Conservation (phyloP, 37 sponge, comb jelly and placozoan genomes). For the Aplysina aerophoba region DNA sequence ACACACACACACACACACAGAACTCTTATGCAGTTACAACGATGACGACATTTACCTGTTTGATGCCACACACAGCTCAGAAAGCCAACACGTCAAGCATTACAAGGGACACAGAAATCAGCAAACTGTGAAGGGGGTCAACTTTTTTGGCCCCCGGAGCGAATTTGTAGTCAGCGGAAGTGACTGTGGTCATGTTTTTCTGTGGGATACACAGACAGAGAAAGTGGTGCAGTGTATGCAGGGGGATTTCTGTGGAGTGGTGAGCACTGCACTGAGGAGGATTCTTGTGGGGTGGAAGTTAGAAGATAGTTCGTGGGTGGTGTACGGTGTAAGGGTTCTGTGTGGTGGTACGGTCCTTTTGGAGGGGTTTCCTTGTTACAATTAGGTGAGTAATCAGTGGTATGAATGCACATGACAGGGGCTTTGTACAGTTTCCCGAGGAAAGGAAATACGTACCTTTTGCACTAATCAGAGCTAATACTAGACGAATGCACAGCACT, state of each 20-base stretch:
- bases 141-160: constrained; percentile 89
- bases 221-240: constrained; percentile 84
- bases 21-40: constrained; percentile 92
- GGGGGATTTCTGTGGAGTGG: constrained; percentile 89
- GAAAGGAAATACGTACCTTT: too few species aligned
- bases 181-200: constrained; percentile 96
- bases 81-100: constrained; percentile 54
- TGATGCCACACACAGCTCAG: constrained; percentile 73
- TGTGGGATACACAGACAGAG: constrained; percentile 90
- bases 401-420: too few species aligned
- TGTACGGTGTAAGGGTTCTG: too few species aligned
- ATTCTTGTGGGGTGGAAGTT: too few species aligned
- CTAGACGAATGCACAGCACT: too few species aligned
- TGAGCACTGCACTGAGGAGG: too few species aligned
- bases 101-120: constrained; percentile 91
- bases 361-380: too few species aligned
- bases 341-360: too few species aligned
- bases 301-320: too few species aligned
- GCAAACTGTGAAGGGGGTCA: constrained; percentile 94
- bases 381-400: too few species aligned
- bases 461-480: too few species aligned
- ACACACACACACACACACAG: constrained; percentile 17
- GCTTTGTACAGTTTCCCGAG: too few species aligned
- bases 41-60: constrained; percentile 96
- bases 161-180: constrained; percentile 96